Percentiles rank a stretch among this genome's conserved stretches.
These are phyloP conservation scores for Cepphus grylle DNA, from an alignment of 2,113 vertebrate species.

Conservation along the genomic window DNA sequence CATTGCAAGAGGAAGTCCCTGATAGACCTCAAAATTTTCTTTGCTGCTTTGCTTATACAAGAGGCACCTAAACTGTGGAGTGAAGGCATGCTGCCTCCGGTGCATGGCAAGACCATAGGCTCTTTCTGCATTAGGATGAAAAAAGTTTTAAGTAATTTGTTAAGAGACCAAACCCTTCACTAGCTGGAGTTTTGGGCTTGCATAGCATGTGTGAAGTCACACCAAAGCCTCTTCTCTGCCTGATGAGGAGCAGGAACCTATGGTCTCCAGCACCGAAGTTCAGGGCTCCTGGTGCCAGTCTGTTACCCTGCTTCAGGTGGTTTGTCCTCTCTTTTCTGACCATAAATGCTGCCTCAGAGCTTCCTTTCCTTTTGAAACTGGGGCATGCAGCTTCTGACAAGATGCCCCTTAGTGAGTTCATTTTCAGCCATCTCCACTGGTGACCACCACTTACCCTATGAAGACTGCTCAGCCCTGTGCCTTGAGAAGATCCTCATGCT, in stretches of 20 bases:
- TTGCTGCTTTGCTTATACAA: neutral
- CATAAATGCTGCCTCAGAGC: neutral
- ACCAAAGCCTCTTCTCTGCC: neutral
- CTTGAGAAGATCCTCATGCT: neutral
- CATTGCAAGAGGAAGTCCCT: neutral
- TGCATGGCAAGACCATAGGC: neutral
- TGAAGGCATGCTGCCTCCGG: neutral
- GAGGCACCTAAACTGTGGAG: neutral
- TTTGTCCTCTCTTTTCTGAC: neutral
- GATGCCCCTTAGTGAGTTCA: neutral
- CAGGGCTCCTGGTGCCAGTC: neutral
- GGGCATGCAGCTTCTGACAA: fast-evolving
- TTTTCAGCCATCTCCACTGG: neutral
- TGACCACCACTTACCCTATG: neutral
- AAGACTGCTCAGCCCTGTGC: neutral
- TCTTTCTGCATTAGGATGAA: neutral
- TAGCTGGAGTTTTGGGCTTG: neutral
- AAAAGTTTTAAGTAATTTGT: neutral
- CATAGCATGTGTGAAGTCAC: neutral
- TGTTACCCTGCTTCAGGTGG: neutral
- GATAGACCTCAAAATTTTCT: neutral
- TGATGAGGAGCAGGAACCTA: neutral
- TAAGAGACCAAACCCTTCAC: neutral
- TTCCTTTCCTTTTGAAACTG: neutral
- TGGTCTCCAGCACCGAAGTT: neutral